Conservation (phyloP, 37 sponge, comb jelly and placozoan species). For the Halisarca cf. caerulea region DNA sequence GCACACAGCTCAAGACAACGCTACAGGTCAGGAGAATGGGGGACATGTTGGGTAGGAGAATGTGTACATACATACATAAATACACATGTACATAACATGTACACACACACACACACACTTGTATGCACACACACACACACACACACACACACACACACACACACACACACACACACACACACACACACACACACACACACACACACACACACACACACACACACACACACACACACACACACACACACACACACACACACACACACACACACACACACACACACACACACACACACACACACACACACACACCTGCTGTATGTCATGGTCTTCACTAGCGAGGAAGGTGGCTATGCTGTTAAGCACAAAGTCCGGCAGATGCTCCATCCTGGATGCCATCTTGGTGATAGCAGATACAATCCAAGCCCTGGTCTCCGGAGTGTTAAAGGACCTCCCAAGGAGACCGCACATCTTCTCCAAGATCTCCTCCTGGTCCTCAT, state of each 20-base stretch:
- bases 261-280: slow-evolving; percentile 12
- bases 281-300: slow-evolving; percentile 27
- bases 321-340: slow-evolving; percentile 50
- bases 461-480: slow-evolving; percentile 57
- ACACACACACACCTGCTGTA: slow-evolving; percentile 63
- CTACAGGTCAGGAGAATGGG: slow-evolving; percentile 27
- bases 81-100: neutral
- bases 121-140: neutral
- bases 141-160: neutral
- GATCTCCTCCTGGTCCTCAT: slow-evolving; percentile 50
- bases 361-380: slow-evolving; percentile 51
- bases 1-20: slow-evolving; percentile 74
- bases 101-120: neutral
- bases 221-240: neutral
- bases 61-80: neutral
- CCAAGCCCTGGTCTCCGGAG: slow-evolving; percentile 58
- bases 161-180: slow-evolving; percentile 3
- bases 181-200: neutral
- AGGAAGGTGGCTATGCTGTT: slow-evolving; percentile 43
- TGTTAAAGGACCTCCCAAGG: slow-evolving; percentile 37
- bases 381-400: slow-evolving; percentile 61
- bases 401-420: slow-evolving; percentile 61
- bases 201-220: neutral
- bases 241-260: neutral
- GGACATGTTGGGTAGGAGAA: neutral